Evolutionary conservation across 2,797 vertebrate species (phyloP).

Genomic region (Cyclura pinguis): DNA sequence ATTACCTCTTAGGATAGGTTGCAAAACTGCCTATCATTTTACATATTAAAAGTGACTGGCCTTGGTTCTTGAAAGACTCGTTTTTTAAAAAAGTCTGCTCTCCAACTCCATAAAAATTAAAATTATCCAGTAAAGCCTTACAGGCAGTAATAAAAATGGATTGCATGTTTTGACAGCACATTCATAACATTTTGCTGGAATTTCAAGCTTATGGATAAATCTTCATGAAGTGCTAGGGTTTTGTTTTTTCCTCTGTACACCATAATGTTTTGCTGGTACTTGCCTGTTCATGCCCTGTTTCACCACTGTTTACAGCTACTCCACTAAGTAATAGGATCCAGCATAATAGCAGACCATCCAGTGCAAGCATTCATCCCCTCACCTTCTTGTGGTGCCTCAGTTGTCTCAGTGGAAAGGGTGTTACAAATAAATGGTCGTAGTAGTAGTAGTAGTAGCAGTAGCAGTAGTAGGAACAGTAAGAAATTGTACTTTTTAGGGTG

Average conservation of each 20-base stretch:
- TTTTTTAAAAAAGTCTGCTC: background rate
- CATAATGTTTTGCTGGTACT: background rate
- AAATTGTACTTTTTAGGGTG: background rate
- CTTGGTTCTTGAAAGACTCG: background rate
- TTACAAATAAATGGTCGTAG: too few relatives aligned
- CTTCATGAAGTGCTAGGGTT: background rate
- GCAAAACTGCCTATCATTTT: background rate
- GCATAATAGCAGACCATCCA: background rate
- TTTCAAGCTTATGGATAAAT: conserved; percentile 2
- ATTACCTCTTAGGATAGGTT: background rate
- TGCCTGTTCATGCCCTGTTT: conserved; percentile 2
- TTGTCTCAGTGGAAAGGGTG: background rate
- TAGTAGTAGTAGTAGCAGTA: background rate
- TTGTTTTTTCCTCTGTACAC: background rate
- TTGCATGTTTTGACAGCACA: conserved; percentile 6
- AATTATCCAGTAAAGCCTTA: conserved; percentile 3
- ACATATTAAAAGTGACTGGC: background rate
- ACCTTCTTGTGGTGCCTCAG: background rate
- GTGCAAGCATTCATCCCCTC: background rate
- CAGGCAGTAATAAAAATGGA: conserved; percentile 19
- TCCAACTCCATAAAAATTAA: conserved; percentile 12
- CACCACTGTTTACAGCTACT: conserved; percentile 1
- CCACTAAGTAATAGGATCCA: background rate
- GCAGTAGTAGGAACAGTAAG: background rate
- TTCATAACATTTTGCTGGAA: conserved; percentile 11